A percentile compares a stretch with the other conserved stretches of the same genome.
phyloP scores from a whole-genome alignment of 2,888 invertebrate species.

The Synergus japonicus region DNA sequence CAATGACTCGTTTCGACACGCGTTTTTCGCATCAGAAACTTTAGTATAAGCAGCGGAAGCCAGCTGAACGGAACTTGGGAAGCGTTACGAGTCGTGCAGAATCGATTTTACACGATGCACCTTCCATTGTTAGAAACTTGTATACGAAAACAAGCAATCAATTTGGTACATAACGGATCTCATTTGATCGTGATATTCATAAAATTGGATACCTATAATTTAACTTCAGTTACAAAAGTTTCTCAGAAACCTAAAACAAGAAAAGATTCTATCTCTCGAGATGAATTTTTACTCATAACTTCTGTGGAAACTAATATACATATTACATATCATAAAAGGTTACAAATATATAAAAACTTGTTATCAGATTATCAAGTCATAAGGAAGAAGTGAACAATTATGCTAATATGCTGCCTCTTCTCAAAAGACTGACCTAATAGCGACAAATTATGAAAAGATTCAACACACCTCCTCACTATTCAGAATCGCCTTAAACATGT shows the following conservation, averaged over 20 bases:
- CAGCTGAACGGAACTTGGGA: conserved; percentile 56
- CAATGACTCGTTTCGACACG: conserved; percentile 11
- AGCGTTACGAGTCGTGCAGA: conserved; percentile 40
- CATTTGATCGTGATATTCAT: background rate
- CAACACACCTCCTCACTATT: conserved; percentile 25
- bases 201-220: background rate
- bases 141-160: conserved; percentile 4
- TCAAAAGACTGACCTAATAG: conserved; percentile 38
- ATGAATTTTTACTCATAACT: background rate
- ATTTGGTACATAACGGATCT: background rate
- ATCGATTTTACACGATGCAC: conserved; percentile 47
- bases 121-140: conserved; percentile 19
- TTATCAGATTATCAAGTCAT: conserved; percentile 26
- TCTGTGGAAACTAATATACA: background rate
- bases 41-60: conserved; percentile 46
- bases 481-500: conserved; percentile 21
- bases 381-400: conserved; percentile 41
- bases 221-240: background rate
- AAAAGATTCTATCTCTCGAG: background rate
- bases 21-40: conserved; percentile 27
- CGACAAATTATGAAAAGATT: conserved; percentile 38
- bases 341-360: background rate
- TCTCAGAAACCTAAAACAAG: background rate
- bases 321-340: background rate
- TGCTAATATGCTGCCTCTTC: conserved; percentile 19